A percentile compares a stretch with the other conserved stretches of the same genome.
phyloP scores from a whole-genome alignment of 2,888 invertebrate species.

The Helicoverpa assulta region DNA sequence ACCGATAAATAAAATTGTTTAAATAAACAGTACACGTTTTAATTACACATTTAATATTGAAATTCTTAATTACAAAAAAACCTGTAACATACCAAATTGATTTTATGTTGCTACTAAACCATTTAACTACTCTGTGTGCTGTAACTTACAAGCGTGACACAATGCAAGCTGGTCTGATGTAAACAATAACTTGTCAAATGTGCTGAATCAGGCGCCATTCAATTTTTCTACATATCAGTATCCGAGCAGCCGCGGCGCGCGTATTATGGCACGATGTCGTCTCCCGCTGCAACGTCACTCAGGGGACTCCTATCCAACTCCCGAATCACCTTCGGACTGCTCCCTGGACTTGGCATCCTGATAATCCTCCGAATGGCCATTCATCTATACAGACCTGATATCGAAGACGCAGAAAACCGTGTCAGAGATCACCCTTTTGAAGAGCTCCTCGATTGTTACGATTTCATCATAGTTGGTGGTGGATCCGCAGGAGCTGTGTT shows the following conservation, averaged over 20 bases:
- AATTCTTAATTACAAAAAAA: neutral
- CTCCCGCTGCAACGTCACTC: slow-evolving; percentile 70
- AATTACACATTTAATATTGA: too few relatives aligned
- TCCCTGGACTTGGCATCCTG: slow-evolving; percentile 92
- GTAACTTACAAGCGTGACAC: slow-evolving; percentile 46
- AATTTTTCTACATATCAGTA: slow-evolving; percentile 56
- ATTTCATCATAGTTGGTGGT: slow-evolving; percentile 95
- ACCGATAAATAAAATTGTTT: too few relatives aligned
- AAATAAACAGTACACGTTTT: too few relatives aligned
- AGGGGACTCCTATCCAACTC: slow-evolving; percentile 89
- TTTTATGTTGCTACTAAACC: neutral
- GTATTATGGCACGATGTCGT: slow-evolving; percentile 72
- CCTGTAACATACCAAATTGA: neutral
- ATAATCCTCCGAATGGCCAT: slow-evolving; percentile 92
- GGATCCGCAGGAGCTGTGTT: slow-evolving; percentile 95
- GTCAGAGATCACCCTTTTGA: slow-evolving; percentile 89
- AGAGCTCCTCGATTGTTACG: slow-evolving; percentile 91
- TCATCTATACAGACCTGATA: slow-evolving; percentile 92
- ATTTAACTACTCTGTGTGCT: slow-evolving; percentile 68
- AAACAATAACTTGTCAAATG: slow-evolving; percentile 71
- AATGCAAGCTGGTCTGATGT: slow-evolving; percentile 59
- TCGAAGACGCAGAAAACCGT: slow-evolving; percentile 92
- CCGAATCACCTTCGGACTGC: slow-evolving; percentile 91
- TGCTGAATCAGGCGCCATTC: slow-evolving; percentile 68
- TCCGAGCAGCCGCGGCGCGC: slow-evolving; percentile 41